Evolutionary conservation across 2,888 invertebrate genomes (phyloP).

Genomic region (Dasypolia templi): DNA sequence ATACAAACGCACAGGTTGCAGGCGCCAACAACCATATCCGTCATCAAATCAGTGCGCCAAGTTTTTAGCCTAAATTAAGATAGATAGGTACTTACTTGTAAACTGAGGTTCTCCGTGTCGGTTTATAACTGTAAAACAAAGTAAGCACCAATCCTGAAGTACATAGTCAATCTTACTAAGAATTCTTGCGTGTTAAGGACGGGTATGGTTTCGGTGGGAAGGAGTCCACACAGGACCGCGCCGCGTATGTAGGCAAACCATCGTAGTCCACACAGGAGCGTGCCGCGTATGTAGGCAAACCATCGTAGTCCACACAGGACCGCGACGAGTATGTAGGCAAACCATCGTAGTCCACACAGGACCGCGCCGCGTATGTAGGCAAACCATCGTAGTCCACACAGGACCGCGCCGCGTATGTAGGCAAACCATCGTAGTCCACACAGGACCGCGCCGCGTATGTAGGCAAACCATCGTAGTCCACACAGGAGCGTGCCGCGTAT

Average conservation of each 20-base stretch:
- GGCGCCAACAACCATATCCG: too few relatives aligned
- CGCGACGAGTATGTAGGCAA: background rate
- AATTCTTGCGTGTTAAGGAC: background rate
- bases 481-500: background rate
- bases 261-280: background rate
- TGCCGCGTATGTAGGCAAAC: too few relatives aligned
- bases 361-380: background rate
- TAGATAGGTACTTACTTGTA: too few relatives aligned
- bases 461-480: too few relatives aligned
- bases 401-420: background rate
- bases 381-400: too few relatives aligned
- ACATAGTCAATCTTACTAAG: background rate
- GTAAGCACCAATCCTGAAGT: background rate
- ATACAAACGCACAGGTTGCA: too few relatives aligned
- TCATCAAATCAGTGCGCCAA: too few relatives aligned
- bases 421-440: background rate
- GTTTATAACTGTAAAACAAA: too few relatives aligned
- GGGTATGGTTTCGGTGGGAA: background rate
- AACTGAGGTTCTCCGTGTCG: too few relatives aligned
- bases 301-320: too few relatives aligned
- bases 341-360: background rate
- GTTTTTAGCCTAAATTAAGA: too few relatives aligned
- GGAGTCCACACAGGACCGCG: background rate
- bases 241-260: background rate
- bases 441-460: background rate